Evolutionary conservation across 2,113 vertebrate species (phyloP).

Genomic region (Apodemus speciosus): DNA sequence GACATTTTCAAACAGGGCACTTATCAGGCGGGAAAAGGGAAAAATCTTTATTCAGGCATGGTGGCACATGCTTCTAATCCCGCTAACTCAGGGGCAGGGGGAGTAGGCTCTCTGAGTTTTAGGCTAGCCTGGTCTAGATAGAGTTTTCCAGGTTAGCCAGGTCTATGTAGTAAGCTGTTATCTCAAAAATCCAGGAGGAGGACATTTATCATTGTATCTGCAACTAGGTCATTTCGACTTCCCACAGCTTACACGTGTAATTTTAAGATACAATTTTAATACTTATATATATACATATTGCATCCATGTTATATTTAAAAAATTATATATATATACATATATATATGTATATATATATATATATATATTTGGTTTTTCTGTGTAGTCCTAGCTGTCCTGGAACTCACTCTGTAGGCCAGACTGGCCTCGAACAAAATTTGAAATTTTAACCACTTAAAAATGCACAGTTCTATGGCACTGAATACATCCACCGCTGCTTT

Average conservation of each 20-base stretch:
- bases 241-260: background rate
- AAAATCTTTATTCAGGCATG: background rate
- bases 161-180: background rate
- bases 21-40: background rate
- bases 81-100: background rate
- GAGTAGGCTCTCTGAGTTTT: background rate
- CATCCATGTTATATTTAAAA: background rate
- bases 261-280: conserved; percentile 3
- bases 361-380: too few species aligned
- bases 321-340: too few species aligned
- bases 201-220: background rate
- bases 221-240: conserved; percentile 19
- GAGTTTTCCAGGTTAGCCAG: background rate
- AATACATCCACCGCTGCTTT: background rate
- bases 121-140: background rate
- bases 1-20: background rate
- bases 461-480: background rate
- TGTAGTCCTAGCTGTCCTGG: too few species aligned
- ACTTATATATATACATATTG: background rate
- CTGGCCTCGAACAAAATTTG: too few species aligned
- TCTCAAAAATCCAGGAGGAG: background rate
- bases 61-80: background rate
- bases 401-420: too few species aligned
- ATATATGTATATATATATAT: too few species aligned
- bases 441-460: too few species aligned